These are phyloP conservation scores for Rhinoptilus africanus DNA, from an alignment of 2,113 vertebrate genomes.

Conservation along the genomic window DNA sequence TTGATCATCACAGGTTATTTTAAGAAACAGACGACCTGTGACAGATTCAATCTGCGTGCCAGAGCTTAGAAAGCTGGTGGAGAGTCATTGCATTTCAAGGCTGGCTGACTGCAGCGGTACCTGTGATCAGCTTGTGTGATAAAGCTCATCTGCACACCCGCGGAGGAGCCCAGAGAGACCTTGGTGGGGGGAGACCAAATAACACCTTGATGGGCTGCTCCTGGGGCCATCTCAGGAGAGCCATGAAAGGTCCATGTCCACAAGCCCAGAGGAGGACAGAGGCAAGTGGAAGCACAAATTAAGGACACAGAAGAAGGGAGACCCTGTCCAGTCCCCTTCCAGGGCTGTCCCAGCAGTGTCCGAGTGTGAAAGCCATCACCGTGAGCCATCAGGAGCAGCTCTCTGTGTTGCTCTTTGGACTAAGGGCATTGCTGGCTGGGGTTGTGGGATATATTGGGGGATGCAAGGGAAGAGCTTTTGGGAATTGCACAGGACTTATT, in stretches of 20 bases:
- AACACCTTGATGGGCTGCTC: not conserved
- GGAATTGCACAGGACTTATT: not conserved
- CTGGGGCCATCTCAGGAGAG: accelerated
- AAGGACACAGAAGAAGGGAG: not conserved
- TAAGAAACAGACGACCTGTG: slow-evolving; percentile 6
- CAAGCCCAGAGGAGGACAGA: not conserved
- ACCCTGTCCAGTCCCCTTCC: not conserved
- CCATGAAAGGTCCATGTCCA: not conserved
- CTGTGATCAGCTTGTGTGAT: not conserved
- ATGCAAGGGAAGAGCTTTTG: not conserved
- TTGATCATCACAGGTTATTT: not conserved
- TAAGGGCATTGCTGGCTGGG: not conserved
- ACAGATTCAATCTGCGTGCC: not conserved
- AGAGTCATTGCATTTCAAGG: not conserved
- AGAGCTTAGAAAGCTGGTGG: not conserved
- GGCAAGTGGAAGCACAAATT: not conserved
- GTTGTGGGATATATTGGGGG: accelerated
- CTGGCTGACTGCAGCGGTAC: not conserved
- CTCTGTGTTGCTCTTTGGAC: not conserved
- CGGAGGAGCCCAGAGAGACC: not conserved
- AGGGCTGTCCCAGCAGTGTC: not conserved
- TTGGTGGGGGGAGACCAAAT: not conserved
- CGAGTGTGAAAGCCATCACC: not conserved
- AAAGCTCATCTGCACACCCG: accelerated
- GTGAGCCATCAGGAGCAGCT: accelerated